Base-by-base conservation (phyloP, 2,888 invertebrate species). In the Ornithoptera priamus region DNA sequence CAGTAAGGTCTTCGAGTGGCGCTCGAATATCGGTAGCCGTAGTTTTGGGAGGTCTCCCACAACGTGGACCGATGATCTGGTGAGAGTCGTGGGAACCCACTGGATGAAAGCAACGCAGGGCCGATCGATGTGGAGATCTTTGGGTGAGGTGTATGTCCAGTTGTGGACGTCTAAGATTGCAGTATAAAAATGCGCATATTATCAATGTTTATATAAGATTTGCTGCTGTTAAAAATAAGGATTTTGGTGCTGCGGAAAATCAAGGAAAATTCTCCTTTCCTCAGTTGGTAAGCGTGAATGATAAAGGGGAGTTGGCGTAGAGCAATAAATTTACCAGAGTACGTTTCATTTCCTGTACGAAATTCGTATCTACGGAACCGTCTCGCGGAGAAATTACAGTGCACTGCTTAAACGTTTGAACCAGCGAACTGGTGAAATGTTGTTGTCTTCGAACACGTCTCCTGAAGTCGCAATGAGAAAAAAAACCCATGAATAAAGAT, bases 311-410 rank as follows among this genome's bases (percentile, higher is more conserved):
- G 83, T 84, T 85, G 82, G 84, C 83, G 85, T 82, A 77, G 77
- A 78, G 78, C 84, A 79, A 88, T 90, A 89, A 91, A 91, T 91
- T 87, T 85, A 76, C 68, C 82, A 70, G 76, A 77, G 80, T 83
- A 85, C 87, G 86, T 90, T 90, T 89, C 91, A 91, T 92, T 92
- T 92, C 92, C 92, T 88, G 84, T 79, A 84, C 85, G 83, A 85
- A 86, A 86, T 88, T 87, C 83, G 85, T 86, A 85, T 82, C 81
- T 83, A 83, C 81, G 81, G 73, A 74, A 71, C 74, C 75, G 71
- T 72, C 50, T 46, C 59, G 63, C 42, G 58, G 65, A 59, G 58
- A 42, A 69, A 69, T 67, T 61, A 64, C 24, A 67, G 42, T 42
- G 63, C 56, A 58, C 20, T 42, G 61, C 63, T 57, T 70, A 60